These are phyloP conservation scores for Odocoileus virginianus DNA, from an alignment of 2,113 vertebrate genomes.

Conservation along the genomic window DNA sequence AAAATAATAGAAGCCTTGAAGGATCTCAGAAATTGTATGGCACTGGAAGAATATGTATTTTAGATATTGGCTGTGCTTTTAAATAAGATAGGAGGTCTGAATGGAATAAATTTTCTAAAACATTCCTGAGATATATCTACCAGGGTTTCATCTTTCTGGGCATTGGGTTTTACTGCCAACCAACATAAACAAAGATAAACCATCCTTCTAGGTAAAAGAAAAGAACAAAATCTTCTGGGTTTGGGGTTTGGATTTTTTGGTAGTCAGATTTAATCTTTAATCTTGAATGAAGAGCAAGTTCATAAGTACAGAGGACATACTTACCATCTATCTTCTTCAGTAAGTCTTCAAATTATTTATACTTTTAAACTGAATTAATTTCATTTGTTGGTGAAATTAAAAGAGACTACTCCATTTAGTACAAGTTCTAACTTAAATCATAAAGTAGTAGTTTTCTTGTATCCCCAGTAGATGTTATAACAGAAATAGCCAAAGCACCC, in stretches of 20 bases:
- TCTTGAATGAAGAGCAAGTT: constrained; percentile 42
- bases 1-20: constrained; percentile 60
- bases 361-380: constrained; percentile 48
- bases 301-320: constrained; percentile 46
- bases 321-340: constrained; percentile 66
- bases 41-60: constrained; percentile 56
- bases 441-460: constrained; percentile 49
- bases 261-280: background rate
- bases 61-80: constrained; percentile 65
- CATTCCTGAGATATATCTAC: constrained; percentile 72
- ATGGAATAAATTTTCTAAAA: constrained; percentile 67
- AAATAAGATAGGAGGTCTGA: constrained; percentile 61
- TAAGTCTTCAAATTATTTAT: constrained; percentile 53
- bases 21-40: constrained; percentile 34
- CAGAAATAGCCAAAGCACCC: constrained; percentile 54
- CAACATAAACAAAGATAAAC: constrained; percentile 74
- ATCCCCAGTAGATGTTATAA: background rate
- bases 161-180: constrained; percentile 73
- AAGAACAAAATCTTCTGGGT: constrained; percentile 67
- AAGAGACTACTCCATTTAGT: constrained; percentile 65
- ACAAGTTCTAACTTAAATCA: constrained; percentile 58
- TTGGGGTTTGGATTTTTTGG: background rate
- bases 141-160: constrained; percentile 69
- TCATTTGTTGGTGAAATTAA: constrained; percentile 40
- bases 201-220: constrained; percentile 65